phyloP scores from a whole-genome alignment of 1,140 invertebrate genomes.

The Thaumatotibia leucotreta region DNA sequence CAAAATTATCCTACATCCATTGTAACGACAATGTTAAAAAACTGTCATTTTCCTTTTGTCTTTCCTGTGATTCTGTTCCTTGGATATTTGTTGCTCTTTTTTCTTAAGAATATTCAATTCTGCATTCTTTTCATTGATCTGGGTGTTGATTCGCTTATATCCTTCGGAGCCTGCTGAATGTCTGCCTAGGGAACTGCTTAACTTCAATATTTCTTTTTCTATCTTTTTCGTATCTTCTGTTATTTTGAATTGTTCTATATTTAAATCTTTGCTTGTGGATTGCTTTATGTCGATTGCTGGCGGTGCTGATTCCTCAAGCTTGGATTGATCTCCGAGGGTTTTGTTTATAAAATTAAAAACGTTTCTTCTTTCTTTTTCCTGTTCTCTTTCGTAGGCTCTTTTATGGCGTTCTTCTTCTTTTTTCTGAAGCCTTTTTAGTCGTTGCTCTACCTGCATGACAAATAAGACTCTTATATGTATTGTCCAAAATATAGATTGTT shows the following conservation, averaged over 20 bases:
- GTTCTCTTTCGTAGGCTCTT: constrained; percentile 79
- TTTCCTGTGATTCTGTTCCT: constrained; percentile 83
- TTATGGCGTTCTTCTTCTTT: constrained; percentile 80
- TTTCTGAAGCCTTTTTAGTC: constrained; percentile 80
- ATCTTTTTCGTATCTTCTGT: constrained; percentile 83
- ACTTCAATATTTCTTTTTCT: constrained; percentile 81
- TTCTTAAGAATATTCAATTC: constrained; percentile 79
- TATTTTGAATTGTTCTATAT: constrained; percentile 85
- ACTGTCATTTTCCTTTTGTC: constrained; percentile 75
- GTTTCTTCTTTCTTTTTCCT: constrained; percentile 77
- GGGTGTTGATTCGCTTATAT: constrained; percentile 78
- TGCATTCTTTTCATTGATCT: constrained; percentile 79
- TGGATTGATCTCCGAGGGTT: constrained; percentile 74
- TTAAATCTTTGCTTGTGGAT: constrained; percentile 82
- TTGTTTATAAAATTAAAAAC: constrained; percentile 91
- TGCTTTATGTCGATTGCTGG: constrained; percentile 73
- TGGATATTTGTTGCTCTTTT: constrained; percentile 80
- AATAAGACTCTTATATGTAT: too few relatives aligned
- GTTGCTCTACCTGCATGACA: constrained; percentile 83
- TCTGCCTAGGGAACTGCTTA: constrained; percentile 80
- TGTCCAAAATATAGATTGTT: too few relatives aligned
- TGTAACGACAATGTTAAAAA: constrained; percentile 44
- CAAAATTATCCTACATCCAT: too few relatives aligned
- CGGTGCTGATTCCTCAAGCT: constrained; percentile 25
- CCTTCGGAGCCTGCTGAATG: constrained; percentile 77